phyloP scores from a whole-genome alignment of 2,888 invertebrate species.

The Drosophila monieri region DNA sequence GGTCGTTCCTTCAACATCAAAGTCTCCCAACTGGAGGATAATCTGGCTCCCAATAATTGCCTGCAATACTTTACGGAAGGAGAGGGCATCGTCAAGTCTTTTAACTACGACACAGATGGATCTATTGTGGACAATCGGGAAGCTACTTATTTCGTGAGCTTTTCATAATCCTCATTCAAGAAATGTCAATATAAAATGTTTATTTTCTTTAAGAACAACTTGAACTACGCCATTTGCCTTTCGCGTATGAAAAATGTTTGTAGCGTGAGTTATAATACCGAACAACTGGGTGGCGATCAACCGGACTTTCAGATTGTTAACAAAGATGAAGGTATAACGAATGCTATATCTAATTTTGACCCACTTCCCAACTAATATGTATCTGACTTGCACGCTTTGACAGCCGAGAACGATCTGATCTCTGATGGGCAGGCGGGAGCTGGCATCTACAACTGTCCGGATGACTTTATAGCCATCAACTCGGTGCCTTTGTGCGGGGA shows the following conservation, averaged over 20 bases:
- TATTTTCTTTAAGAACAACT: constrained; percentile 86
- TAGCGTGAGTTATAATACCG: constrained; percentile 86
- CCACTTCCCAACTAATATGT: not conserved
- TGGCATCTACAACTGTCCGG: constrained; percentile 90
- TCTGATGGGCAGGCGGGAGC: constrained; percentile 90
- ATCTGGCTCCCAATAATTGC: constrained; percentile 86
- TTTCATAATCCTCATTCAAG: not conserved
- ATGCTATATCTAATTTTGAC: not conserved
- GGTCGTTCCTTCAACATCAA: constrained; percentile 87
- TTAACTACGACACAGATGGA: constrained; percentile 88
- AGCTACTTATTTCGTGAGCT: constrained; percentile 87
- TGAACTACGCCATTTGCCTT: constrained; percentile 91
- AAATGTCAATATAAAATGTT: not conserved
- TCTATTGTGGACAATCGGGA: constrained; percentile 85
- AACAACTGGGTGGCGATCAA: constrained; percentile 84
- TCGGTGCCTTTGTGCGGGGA: constrained; percentile 90
- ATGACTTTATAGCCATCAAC: constrained; percentile 89
- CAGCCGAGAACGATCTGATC: constrained; percentile 87
- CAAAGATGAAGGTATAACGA: constrained; percentile 86
- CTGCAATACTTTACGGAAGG: constrained; percentile 88
- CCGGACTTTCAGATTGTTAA: constrained; percentile 88
- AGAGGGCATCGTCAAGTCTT: constrained; percentile 88
- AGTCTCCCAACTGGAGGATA: constrained; percentile 85
- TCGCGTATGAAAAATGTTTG: constrained; percentile 87
- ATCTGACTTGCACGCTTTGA: not conserved